Base-by-base conservation (phyloP, 2,888 invertebrate genomes). In the Lasioglossum zephyrum region DNA sequence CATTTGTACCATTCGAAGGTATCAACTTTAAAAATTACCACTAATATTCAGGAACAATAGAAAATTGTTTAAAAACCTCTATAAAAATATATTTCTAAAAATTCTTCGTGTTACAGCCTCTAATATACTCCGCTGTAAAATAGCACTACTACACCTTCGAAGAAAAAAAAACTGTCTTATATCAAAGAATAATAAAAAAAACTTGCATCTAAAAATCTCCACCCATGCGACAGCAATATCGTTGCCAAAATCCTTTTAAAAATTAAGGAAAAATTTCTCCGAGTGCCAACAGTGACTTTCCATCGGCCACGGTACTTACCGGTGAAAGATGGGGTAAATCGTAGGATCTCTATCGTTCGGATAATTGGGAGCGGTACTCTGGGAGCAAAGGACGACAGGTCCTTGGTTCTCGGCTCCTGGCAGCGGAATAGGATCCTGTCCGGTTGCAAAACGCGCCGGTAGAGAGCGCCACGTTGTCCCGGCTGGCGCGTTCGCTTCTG, bases 381-480 rank as follows among this genome's bases (percentile, higher is more conserved):
- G 63, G 73, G 77, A 79, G 77, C 18, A 75, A 77, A 73, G 77
- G 78, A 70, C 72, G 87, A 82, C 84, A 89, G 84, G 82, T 91
- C 91, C 86, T 89, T 87, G 86, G 74, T 66, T 82, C 88, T 88
- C 86, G 91, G 87, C 87, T 92, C 86, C 86, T 86, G 86, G 80
- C 89, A 88, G 81, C 78, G 79, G 88, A 91, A 89, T 92, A 92
- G 88, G 85, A 88, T 86, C 86, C 77, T 47, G 86, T 75, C 85
- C 85, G 85, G 86, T 91, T 86, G 60, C 73, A 57, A 69, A 79
- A 81, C 81, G 78, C 69, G 82, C 86, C 91, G 73, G 72, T 85
- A 93, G 93, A 89, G 92, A 79, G 93, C 93, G 93, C 93, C 92
- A 92, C 92, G 87, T 84, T 90, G 90, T 87, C 88, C 88, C 69